A percentile compares a stretch with the other conserved stretches of the same genome.
phyloP scores from a whole-genome alignment of 2,888 invertebrate species.

The Thymelicus lineola region DNA sequence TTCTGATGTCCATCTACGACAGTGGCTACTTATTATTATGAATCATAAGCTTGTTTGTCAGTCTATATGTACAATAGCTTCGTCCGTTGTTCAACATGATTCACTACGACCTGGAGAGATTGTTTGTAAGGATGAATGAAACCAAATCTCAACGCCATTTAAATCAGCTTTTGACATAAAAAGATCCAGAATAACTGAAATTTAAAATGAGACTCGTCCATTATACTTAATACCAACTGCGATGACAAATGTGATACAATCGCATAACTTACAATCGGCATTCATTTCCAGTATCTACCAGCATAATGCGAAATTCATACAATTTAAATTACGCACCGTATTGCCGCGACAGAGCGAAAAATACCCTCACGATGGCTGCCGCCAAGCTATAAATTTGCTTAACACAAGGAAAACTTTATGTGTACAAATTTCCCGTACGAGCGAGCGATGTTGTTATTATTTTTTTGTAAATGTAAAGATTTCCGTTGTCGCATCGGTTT shows the following conservation, averaged over 20 bases:
- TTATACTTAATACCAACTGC: neutral
- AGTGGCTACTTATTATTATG: no score
- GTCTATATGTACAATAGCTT: no score
- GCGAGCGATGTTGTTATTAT: conserved; percentile 17
- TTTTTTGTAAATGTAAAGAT: conserved; percentile 34
- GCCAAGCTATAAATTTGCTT: conserved; percentile 28
- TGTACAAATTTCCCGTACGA: conserved; percentile 29
- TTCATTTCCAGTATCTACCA: conserved; percentile 42
- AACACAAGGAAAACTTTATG: conserved; percentile 35
- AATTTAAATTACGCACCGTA: conserved; percentile 46
- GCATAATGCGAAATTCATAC: conserved; percentile 46
- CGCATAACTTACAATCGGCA: conserved; percentile 13
- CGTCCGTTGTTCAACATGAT: no score
- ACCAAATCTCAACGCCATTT: no score
- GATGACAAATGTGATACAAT: neutral
- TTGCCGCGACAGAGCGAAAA: conserved; percentile 45
- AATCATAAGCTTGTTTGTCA: no score
- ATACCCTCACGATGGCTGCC: conserved; percentile 39
- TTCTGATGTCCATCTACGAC: no score
- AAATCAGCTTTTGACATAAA: no score
- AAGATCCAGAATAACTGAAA: neutral
- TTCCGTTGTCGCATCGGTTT: conserved; percentile 9
- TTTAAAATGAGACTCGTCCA: neutral
- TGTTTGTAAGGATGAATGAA: no score
- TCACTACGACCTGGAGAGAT: no score